Percentiles rank a stretch among this genome's conserved stretches.
These are phyloP conservation scores for Saccostrea echinata DNA, from an alignment of 1,140 invertebrate species.

Conservation along the genomic window DNA sequence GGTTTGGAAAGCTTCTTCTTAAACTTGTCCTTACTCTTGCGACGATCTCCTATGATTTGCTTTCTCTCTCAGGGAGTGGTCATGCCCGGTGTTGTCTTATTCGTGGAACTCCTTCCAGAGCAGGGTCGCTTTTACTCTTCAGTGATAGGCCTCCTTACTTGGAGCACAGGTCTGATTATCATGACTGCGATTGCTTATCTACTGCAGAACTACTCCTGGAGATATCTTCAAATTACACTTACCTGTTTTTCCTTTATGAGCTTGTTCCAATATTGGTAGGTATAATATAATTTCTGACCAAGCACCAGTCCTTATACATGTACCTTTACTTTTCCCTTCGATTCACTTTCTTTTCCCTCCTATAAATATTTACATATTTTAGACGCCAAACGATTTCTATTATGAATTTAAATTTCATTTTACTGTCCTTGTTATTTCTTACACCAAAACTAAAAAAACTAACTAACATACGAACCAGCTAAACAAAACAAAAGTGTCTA, in stretches of 20 bases:
- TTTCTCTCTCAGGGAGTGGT: constrained; percentile 25
- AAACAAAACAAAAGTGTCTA: neutral
- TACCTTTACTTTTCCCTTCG: no score
- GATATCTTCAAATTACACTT: constrained; percentile 26
- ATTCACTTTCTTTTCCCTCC: no score
- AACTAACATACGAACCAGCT: no score
- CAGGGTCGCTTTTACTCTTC: neutral
- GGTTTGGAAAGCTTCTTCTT: no score
- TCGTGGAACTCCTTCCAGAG: constrained; percentile 23
- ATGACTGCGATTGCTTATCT: constrained; percentile 26
- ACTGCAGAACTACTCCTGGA: constrained; percentile 37
- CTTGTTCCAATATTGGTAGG: constrained; percentile 45
- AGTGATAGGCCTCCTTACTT: neutral
- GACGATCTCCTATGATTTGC: no score
- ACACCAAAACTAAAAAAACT: no score
- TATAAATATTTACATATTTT: no score
- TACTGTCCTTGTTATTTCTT: no score
- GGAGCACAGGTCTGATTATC: constrained; percentile 32
- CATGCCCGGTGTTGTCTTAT: neutral
- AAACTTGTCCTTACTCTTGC: no score
- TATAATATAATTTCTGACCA: neutral
- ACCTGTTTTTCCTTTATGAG: neutral
- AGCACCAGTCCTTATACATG: no score
- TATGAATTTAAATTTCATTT: no score
- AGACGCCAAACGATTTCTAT: no score